Evolutionary conservation across 2,797 vertebrate species (phyloP).

Genomic region (Melanogrammus aeglefinus): DNA sequence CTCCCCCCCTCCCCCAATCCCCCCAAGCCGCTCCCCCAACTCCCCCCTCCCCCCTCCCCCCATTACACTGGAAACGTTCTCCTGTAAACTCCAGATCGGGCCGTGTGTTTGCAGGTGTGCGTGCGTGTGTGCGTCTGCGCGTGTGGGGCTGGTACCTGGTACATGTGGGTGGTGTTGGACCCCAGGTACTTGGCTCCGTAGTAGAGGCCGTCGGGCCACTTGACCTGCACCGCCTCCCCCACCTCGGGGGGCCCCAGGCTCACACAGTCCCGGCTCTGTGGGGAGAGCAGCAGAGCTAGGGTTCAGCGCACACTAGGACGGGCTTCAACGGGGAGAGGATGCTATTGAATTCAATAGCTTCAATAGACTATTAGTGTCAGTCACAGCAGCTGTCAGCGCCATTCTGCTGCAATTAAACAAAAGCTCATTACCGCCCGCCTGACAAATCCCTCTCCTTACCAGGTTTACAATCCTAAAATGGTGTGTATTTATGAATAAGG

Average conservation of each 20-base stretch:
- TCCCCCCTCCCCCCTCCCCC: no score
- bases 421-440: neutral
- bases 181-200: constrained; percentile 94
- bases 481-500: neutral
- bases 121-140: no score
- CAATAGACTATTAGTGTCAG: neutral
- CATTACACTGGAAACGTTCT: no score
- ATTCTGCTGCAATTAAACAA: neutral
- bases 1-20: no score
- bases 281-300: neutral
- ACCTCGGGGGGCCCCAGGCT: constrained; percentile 88
- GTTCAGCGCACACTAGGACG: neutral
- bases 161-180: constrained; percentile 87
- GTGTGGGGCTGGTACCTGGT: constrained; percentile 76
- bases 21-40: no score
- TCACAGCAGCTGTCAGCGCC: neutral
- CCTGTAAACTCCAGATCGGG: no score
- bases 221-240: constrained; percentile 91
- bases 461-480: neutral
- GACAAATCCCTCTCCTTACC: neutral
- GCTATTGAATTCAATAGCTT: neutral
- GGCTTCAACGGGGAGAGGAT: neutral
- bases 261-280: constrained; percentile 90
- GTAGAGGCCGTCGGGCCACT: constrained; percentile 95
- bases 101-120: neutral